A percentile compares a stretch with the other conserved stretches of the same genome.
phyloP scores from a whole-genome alignment of 2,888 invertebrate species.

The Aporophyla nigra region DNA sequence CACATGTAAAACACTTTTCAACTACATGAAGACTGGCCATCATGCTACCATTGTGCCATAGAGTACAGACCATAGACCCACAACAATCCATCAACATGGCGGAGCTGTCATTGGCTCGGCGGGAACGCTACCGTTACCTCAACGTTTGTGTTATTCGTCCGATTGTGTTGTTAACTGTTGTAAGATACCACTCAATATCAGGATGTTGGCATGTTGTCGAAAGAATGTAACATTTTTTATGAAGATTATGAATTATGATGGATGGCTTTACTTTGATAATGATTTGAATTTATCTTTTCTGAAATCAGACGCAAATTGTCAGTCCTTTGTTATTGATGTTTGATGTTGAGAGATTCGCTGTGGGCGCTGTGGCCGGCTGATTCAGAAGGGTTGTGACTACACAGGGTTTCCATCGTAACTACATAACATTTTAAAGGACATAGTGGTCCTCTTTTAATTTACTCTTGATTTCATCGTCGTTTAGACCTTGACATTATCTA shows the following conservation, averaged over 20 bases:
- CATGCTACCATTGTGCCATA: slow-evolving; percentile 49
- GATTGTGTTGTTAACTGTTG: slow-evolving; percentile 55
- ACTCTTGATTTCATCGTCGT: not conserved
- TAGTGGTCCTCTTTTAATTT: not conserved
- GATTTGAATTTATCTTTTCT: slow-evolving; percentile 12
- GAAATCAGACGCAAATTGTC: slow-evolving; percentile 11
- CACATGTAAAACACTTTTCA: slow-evolving; percentile 59
- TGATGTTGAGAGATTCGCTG: not conserved
- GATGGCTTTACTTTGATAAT: slow-evolving; percentile 41
- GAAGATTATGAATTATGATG: slow-evolving; percentile 35
- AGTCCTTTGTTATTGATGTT: slow-evolving; percentile 15
- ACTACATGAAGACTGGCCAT: slow-evolving; percentile 28
- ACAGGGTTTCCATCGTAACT: not conserved
- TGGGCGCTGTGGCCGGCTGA: not conserved
- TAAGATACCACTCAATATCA: slow-evolving; percentile 49
- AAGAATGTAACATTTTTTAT: slow-evolving; percentile 33
- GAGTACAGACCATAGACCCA: slow-evolving; percentile 42
- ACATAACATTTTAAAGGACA: not conserved
- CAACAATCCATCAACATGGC: slow-evolving; percentile 66
- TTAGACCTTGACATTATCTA: not conserved
- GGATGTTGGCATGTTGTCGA: slow-evolving; percentile 50
- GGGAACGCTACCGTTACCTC: slow-evolving; percentile 65
- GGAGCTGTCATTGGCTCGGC: slow-evolving; percentile 55
- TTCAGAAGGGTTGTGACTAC: not conserved
- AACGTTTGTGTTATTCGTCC: slow-evolving; percentile 47